These are phyloP conservation scores for Astur gentilis DNA, from an alignment of 2,113 vertebrate species.

Conservation along the genomic window DNA sequence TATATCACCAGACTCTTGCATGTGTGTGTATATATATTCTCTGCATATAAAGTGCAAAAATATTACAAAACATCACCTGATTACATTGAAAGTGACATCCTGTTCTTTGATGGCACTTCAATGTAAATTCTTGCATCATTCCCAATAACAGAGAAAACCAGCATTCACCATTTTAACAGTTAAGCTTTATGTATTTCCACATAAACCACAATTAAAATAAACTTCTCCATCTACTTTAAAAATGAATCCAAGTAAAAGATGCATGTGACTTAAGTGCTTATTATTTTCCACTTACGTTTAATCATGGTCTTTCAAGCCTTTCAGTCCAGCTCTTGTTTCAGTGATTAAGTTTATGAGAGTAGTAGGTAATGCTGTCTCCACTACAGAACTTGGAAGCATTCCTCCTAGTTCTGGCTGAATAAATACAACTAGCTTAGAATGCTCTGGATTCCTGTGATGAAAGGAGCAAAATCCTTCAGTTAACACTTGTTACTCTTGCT, in stretches of 20 bases:
- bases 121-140: background rate
- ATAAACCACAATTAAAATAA: background rate
- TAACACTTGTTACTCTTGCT: background rate
- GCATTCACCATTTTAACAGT: background rate
- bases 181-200: background rate
- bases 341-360: conserved; percentile 59
- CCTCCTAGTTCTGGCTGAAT: conserved; percentile 69
- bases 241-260: background rate
- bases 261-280: background rate
- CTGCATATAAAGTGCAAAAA: background rate
- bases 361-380: conserved; percentile 62
- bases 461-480: background rate
- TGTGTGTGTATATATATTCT: background rate
- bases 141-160: background rate
- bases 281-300: background rate
- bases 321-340: conserved; percentile 50
- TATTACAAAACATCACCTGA: background rate
- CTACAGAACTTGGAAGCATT: conserved; percentile 48
- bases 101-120: background rate
- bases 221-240: background rate
- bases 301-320: background rate
- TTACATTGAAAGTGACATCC: background rate
- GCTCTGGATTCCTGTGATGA: conserved; percentile 58
- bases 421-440: conserved; percentile 60
- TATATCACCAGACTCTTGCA: background rate